These are phyloP conservation scores for Chrysolina americana DNA, from an alignment of 2,888 invertebrate genomes.

Conservation along the genomic window DNA sequence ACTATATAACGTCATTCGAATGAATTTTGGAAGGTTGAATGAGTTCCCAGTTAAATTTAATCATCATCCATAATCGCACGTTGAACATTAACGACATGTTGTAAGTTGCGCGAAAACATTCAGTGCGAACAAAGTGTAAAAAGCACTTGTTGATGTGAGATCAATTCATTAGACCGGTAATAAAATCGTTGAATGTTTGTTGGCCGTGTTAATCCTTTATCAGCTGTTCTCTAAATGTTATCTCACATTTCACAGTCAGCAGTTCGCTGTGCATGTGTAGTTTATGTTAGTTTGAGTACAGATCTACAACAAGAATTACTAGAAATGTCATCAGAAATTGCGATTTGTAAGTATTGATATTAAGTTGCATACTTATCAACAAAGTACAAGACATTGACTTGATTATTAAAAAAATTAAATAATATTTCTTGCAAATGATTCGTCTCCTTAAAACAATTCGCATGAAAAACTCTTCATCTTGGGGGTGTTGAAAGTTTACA, in stretches of 20 bases:
- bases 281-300: not conserved
- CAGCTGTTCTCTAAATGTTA: not conserved
- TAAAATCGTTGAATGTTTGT: not conserved
- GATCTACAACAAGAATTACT: not conserved
- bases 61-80: not conserved
- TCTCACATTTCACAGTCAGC: not conserved
- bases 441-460: too few species aligned
- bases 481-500: too few species aligned
- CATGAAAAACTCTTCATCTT: too few species aligned
- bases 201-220: not conserved
- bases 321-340: conserved; percentile 29
- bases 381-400: too few species aligned
- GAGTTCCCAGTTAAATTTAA: not conserved
- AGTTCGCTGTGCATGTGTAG: not conserved
- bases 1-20: conserved; percentile 1
- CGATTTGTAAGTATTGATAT: conserved; percentile 20
- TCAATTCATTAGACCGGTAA: not conserved
- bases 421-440: too few species aligned
- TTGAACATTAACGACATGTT: not conserved
- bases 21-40: not conserved
- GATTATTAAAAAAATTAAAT: too few species aligned
- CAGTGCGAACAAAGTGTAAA: not conserved
- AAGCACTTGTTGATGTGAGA: not conserved
- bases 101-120: conserved; percentile 1
- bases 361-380: not conserved